phyloP scores from a whole-genome alignment of 2,888 invertebrate genomes.

The Cyclophora punctaria region DNA sequence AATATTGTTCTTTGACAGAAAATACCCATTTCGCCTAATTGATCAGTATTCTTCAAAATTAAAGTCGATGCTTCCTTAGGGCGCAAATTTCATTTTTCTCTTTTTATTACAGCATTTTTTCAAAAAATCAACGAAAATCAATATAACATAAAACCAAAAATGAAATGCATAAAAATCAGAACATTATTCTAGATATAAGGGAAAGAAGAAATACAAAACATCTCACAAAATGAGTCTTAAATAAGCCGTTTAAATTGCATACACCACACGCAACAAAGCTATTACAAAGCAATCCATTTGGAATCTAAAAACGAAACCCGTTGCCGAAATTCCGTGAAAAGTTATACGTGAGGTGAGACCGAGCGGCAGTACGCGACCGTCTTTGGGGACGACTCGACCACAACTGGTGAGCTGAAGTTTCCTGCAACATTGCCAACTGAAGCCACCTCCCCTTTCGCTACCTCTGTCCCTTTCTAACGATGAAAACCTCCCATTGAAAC shows the following conservation, averaged over 20 bases:
- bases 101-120: too few species aligned
- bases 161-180: too few species aligned
- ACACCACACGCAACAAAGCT: constrained; percentile 62
- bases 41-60: neutral
- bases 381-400: constrained; percentile 30
- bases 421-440: constrained; percentile 35
- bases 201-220: too few species aligned
- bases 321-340: constrained; percentile 64
- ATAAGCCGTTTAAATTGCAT: constrained; percentile 38
- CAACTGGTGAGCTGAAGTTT: constrained; percentile 37
- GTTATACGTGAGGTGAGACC: constrained; percentile 43
- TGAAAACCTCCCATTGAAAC: constrained; percentile 30
- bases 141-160: too few species aligned
- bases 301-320: constrained; percentile 36
- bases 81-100: too few species aligned
- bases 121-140: too few species aligned
- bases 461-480: constrained; percentile 45
- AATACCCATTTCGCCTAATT: neutral
- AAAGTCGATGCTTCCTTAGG: neutral
- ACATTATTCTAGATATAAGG: too few species aligned
- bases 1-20: constrained; percentile 30
- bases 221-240: too few species aligned
- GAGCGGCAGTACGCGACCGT: constrained; percentile 34
- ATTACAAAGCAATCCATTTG: constrained; percentile 49
- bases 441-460: constrained; percentile 52